Base-by-base conservation (phyloP, 1,140 invertebrate species). In the Conus ventricosus region DNA sequence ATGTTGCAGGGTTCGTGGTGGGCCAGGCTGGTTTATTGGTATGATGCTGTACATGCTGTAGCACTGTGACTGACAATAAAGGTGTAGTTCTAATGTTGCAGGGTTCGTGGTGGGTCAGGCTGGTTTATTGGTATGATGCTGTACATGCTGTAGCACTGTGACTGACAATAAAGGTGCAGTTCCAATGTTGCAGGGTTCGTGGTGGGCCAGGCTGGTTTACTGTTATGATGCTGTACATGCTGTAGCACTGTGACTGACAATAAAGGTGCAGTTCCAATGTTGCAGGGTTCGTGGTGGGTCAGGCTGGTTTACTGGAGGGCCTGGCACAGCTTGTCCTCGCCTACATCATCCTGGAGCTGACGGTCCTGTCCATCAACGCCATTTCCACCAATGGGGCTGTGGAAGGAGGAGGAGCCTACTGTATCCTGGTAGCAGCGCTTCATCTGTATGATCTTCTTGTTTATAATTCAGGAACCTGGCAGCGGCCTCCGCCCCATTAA, bases 321-420 rank as follows among this genome's bases (percentile, higher is more conserved):
- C 94, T 99, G 53, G 94, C 97, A 25, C 98, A 99, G 95, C 98
- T 99, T 94, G 94, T 97, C 6, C 97, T 99, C 82, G 98, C 99
- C 8, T 99, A 99, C 96, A 95, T 97, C 20, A 99, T 99, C 94
- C 96, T 99, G 80, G 93, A 99, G 0, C 98, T 99, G 93, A 99
- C 99, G 8, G 98, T 99, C 2, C 97, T 98, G 39, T 99, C 99
- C 8, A 98, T 99, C 82, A 99, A 99, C 96, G 99, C 99, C 20
- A 99, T 99, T 93, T 99, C 98, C 11, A 99, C 99, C 17, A 99
- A 99, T 96, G 99, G 99, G 67, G 99, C 99, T 85, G 97, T 99
- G 3, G 98, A 99, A 96, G 99, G 99, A 55, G 99, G 99, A 20
- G 99, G 99, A 80, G 98, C 99, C 87, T 99, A 99, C 94, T 99